Evolutionary conservation across 2,888 invertebrate genomes (phyloP), one percentile per base, ranked within the genome.

Genomic region (Drosophila mercatorum): DNA sequence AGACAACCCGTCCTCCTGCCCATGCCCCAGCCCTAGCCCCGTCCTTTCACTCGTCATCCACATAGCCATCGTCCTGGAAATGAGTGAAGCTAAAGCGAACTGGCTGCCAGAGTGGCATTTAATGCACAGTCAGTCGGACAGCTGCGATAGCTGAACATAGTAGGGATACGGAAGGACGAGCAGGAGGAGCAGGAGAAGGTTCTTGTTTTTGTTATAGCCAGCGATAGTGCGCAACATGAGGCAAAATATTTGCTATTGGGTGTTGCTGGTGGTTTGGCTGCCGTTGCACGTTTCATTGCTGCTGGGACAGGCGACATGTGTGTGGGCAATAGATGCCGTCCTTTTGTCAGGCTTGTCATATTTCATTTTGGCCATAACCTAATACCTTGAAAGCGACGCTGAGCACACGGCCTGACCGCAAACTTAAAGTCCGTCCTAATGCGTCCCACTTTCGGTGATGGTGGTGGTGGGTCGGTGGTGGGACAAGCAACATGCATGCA

Each of bases 331-430:
- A 63, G 71, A 71, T 71, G 69, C 66, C 67, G 71, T 75, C 72
- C 88, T 80, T 88, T 83, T 85, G 84, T 84, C 86, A 88, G 80
- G 75, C 75, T 83, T 78, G 83, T 88, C 89, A 88, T 84, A 84
- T 86, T 88, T 84, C 84, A 84, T 84, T 84, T 78, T 68, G 71
- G 75, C 72, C 81, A 75, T 71, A 83, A 70, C 88, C 71, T 84
- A 85, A 88, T 84, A 88, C 88, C 88, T 84, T 80, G 75, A 78
- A 77, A 73, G 69, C 61, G 52, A 34, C 53, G 72, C 64, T 56
- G 52, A 58, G 60, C 59, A 57, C 68, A 66, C 51, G 40, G 43
- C 52, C 52, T 40, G 31, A 59, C 72, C 64, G 47, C 64, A 72
- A 76, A 84, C 80, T 76, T 79, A 70, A 74, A 66, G 82, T 76